Evolutionary conservation across 2,113 vertebrate species (phyloP).

Genomic region (Gallinago paraguaiae): DNA sequence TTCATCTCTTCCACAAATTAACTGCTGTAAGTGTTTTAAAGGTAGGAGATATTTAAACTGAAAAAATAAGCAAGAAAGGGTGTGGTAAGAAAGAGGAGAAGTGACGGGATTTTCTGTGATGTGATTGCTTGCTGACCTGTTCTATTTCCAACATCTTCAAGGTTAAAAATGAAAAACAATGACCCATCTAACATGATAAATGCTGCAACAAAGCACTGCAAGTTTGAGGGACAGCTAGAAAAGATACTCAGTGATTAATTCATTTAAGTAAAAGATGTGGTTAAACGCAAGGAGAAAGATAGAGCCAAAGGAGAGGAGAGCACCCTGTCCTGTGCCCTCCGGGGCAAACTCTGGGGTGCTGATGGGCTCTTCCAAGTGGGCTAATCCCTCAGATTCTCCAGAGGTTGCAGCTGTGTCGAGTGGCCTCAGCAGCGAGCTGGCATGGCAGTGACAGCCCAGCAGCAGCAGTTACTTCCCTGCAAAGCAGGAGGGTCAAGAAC

Average conservation of each 20-base stretch:
- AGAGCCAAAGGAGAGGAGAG: no score
- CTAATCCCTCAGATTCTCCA: neutral
- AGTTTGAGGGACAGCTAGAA: neutral
- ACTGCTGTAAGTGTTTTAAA: neutral
- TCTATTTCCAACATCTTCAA: neutral
- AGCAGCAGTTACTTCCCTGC: neutral
- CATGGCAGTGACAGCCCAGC: neutral
- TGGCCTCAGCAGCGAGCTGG: neutral
- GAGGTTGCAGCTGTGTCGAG: neutral
- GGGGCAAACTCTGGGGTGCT: accelerated
- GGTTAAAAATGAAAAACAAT: neutral
- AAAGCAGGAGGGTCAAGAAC: accelerated
- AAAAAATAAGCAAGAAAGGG: neutral
- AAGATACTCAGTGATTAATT: neutral
- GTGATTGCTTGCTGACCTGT: neutral
- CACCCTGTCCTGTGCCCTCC: neutral
- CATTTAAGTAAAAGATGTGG: neutral
- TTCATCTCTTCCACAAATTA: neutral
- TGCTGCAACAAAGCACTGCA: neutral
- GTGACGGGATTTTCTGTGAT: neutral
- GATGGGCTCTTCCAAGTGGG: neutral
- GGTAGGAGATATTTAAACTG: neutral
- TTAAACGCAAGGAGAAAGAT: neutral
- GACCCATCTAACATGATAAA: neutral
- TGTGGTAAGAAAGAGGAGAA: neutral